phyloP scores from a whole-genome alignment of 2,888 invertebrate genomes.

The Neocrepidodera transversa region DNA sequence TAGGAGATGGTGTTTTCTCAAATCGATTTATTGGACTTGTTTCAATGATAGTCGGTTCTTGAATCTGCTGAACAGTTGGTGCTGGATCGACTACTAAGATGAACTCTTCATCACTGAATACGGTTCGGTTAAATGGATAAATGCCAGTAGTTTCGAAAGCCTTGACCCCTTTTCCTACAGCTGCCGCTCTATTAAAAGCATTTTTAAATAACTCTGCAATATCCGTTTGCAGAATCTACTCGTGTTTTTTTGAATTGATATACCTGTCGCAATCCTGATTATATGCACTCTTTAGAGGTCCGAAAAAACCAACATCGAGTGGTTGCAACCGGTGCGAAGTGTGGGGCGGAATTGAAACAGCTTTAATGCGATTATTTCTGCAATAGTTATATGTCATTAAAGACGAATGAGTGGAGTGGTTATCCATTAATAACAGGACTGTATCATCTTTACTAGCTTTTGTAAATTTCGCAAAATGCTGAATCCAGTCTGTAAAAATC shows the following conservation, averaged over 20 bases:
- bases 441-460: not conserved
- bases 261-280: conserved; percentile 36
- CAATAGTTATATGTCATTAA: too few species aligned
- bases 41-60: not conserved
- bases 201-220: conserved; percentile 26
- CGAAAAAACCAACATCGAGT: conserved; percentile 36
- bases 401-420: conserved; percentile 3
- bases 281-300: conserved; percentile 35
- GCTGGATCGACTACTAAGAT: not conserved
- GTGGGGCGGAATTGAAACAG: conserved; percentile 37
- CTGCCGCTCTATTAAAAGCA: too few species aligned
- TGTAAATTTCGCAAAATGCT: conserved; percentile 1
- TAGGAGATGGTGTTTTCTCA: too few species aligned
- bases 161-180: not conserved
- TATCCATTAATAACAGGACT: conserved; percentile 3
- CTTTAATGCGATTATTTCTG: too few species aligned
- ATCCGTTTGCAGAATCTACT: conserved; percentile 19
- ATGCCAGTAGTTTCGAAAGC: not conserved
- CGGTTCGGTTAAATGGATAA: not conserved
- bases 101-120: not conserved
- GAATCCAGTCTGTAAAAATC: conserved; percentile 25
- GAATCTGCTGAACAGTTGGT: too few species aligned
- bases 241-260: not conserved
- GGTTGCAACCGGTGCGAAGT: conserved; percentile 38
- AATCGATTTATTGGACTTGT: not conserved